Evolutionary conservation across 2,888 invertebrate genomes (phyloP).

Genomic region (Heliconius ethilla): DNA sequence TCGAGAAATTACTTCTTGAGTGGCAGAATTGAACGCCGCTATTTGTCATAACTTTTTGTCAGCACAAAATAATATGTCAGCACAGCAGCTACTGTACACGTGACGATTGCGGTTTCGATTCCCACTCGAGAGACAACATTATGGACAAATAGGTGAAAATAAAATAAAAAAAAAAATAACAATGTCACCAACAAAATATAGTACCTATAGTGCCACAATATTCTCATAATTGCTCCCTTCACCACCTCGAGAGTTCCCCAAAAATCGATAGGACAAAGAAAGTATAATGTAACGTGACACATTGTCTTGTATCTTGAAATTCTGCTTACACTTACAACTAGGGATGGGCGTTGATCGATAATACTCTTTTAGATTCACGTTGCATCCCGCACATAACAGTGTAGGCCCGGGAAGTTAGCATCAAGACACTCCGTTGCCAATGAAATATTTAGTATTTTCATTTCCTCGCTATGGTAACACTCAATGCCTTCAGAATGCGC

Average conservation of each 20-base stretch:
- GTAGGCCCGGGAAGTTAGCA: no score
- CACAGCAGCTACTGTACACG: no score
- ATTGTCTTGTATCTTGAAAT: slow-evolving; percentile 7
- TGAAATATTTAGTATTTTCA: no score
- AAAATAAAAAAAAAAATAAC: neutral
- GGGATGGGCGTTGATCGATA: neutral
- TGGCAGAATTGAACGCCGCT: neutral
- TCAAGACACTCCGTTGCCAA: no score
- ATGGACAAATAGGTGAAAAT: no score
- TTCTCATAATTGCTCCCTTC: neutral
- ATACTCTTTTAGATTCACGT: no score
- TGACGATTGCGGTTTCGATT: neutral
- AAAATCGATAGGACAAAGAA: neutral
- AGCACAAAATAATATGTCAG: no score
- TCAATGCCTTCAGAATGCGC: no score
- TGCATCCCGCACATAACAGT: no score
- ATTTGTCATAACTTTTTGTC: no score
- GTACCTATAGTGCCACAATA: neutral
- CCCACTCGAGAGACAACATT: neutral
- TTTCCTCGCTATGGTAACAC: no score
- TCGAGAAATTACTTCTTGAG: neutral
- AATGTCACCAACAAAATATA: neutral
- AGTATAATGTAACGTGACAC: slow-evolving; percentile 17
- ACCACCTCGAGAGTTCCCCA: neutral
- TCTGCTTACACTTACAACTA: neutral